A percentile compares a stretch with the other conserved stretches of the same genome.
phyloP scores from a whole-genome alignment of 1,140 invertebrate species.

The Zaprionus capensis region DNA sequence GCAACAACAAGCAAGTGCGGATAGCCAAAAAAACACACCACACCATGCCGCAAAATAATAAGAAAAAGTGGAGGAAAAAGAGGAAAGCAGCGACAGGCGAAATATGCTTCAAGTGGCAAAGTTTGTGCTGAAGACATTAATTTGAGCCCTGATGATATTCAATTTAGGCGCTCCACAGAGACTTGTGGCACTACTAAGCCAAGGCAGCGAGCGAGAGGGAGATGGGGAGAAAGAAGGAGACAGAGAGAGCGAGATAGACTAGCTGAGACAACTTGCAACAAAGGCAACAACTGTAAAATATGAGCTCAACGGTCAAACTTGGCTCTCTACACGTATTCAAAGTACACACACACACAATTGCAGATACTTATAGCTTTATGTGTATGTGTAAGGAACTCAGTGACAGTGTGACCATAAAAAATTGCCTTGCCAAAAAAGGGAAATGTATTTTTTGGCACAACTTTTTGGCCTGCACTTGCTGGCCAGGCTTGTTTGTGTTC shows the following conservation, averaged over 20 bases:
- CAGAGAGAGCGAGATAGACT: background rate
- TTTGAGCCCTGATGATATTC: slow-evolving; percentile 82
- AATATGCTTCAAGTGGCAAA: slow-evolving; percentile 76
- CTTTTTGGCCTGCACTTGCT: slow-evolving; percentile 70
- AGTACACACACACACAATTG: slow-evolving; percentile 15
- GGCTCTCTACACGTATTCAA: slow-evolving; percentile 26
- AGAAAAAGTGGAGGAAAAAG: slow-evolving; percentile 5
- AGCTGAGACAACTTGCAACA: slow-evolving; percentile 32
- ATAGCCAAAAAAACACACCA: slow-evolving; percentile 36
- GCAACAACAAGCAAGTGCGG: slow-evolving; percentile 65
- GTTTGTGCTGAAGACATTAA: slow-evolving; percentile 81
- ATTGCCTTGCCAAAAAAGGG: slow-evolving; percentile 58
- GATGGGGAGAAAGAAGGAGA: background rate
- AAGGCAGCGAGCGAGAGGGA: background rate
- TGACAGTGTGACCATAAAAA: slow-evolving; percentile 51
- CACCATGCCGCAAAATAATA: background rate
- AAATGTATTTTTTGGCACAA: slow-evolving; percentile 80
- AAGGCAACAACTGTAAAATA: slow-evolving; percentile 76
- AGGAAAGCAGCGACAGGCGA: slow-evolving; percentile 26
- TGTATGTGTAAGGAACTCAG: slow-evolving; percentile 21
- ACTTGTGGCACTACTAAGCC: slow-evolving; percentile 64
- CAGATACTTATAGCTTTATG: slow-evolving; percentile 1
- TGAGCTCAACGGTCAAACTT: slow-evolving; percentile 55
- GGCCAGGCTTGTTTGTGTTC: slow-evolving; percentile 38
- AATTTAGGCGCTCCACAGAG: slow-evolving; percentile 78